Evolutionary conservation across 2,113 vertebrate species (phyloP), one percentile per base, ranked within the genome.

Genomic region (Rissa tridactyla): DNA sequence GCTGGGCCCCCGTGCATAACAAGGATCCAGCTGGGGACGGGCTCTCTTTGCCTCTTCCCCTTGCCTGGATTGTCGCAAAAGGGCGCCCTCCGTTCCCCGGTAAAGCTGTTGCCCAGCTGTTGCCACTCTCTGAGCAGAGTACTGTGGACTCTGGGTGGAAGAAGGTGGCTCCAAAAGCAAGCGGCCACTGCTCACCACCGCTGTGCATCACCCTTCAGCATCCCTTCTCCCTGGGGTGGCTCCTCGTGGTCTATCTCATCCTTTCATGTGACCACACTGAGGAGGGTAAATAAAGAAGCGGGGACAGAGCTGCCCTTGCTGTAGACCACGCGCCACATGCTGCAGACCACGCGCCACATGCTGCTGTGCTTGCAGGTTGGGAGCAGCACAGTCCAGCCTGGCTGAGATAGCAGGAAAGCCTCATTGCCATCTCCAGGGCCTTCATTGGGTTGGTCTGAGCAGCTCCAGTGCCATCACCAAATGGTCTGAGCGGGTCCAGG

Each of bases 111-210:
- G 54, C 38, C 69, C 54, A 32, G 46, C 54, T 42, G 40, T 15
- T 1, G 2, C 57, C 12, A 4, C 21, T 7, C 30, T 55, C 70
- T 2, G 13, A 36, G 66, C 1, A 0, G 21, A 58, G 44, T 71
- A 57, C 42, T 0, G 0, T 17, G 32, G 27, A 29, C 42, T 57
- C 26, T 3, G 6, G 12, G 15, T 7, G 2, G 57, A 70, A 20
- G 25, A 47, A n/a, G 36, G 32, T 19, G 40, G 25, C n/a, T 61
- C 46, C 29, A n/a, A 52, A 46, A 54, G 46, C 60, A 65, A 36
- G 76, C 8, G 1, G 69, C 49, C 1, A 1, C 34, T 25, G 27
- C 21, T 91, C 2, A 0, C 44, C 55, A 32, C 30, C 1, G 1
- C 66, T 52, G 36, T 1, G 5, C 22, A 49, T 61, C 3, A 0